Conservation (phyloP, 2,113 vertebrate genomes). For the Narcine bancroftii region DNA sequence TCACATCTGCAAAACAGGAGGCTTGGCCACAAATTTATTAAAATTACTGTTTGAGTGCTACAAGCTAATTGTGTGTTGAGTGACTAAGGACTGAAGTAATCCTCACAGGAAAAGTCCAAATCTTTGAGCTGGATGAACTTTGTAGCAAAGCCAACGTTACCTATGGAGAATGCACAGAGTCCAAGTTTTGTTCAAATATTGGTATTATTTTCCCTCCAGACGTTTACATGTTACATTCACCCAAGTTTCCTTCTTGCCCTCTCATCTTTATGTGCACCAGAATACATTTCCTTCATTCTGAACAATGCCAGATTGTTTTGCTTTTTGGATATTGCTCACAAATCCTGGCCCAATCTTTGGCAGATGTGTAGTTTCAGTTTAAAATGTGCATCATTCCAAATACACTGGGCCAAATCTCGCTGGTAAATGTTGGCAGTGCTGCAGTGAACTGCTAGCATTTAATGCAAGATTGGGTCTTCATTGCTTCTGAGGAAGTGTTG, state of each 20-base stretch:
- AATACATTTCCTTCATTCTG: background rate
- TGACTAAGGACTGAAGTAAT: slow-evolving; percentile 18
- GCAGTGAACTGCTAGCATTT: no score
- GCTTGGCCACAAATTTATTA: background rate
- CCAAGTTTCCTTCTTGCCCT: background rate
- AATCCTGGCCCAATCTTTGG: background rate
- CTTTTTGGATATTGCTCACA: background rate
- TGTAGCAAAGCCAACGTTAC: background rate
- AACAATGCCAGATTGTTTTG: background rate
- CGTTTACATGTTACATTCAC: background rate
- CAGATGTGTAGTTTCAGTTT: background rate
- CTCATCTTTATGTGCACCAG: background rate
- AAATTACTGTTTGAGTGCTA: background rate
- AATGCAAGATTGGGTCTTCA: no score
- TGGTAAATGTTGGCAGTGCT: no score
- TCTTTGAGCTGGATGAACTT: background rate
- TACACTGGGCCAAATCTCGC: background rate
- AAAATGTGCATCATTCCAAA: background rate
- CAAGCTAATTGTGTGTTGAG: background rate
- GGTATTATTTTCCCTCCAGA: background rate
- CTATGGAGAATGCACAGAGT: background rate
- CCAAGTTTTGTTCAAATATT: background rate
- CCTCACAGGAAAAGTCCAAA: background rate
- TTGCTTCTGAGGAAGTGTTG: no score
- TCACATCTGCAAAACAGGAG: slow-evolving; percentile 30